These are phyloP conservation scores for Rhodophaea formosa DNA, from an alignment of 2,888 invertebrate genomes.

Conservation along the genomic window DNA sequence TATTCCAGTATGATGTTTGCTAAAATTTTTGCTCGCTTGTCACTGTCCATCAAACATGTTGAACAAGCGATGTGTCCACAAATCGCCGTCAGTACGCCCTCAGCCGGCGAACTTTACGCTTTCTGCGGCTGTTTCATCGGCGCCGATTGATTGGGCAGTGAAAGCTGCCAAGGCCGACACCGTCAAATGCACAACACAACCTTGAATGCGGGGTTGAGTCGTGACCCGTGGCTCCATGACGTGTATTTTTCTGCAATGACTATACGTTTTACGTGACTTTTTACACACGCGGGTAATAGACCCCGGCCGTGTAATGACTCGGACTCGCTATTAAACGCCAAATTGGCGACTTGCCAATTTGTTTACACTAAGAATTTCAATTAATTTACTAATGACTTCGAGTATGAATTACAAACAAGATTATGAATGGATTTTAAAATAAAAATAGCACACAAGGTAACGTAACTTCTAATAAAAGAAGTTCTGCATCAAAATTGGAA, in stretches of 20 bases:
- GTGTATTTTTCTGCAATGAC: background rate
- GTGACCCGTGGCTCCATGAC: conserved; percentile 6
- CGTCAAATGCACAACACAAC: conserved; percentile 13
- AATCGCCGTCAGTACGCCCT: no score
- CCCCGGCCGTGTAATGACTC: background rate
- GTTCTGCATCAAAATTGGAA: no score
- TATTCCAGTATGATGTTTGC: no score
- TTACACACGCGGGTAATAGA: background rate
- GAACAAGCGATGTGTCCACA: no score
- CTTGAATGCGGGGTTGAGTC: conserved; percentile 6
- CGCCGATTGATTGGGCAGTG: conserved; percentile 15
- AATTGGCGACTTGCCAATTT: conserved; percentile 7
- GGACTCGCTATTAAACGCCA: conserved; percentile 4
- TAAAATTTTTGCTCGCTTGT: no score
- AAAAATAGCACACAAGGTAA: background rate
- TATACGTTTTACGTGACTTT: background rate
- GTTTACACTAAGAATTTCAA: background rate
- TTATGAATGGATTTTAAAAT: background rate
- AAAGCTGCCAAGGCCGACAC: conserved; percentile 14
- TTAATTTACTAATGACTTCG: background rate
- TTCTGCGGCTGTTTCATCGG: conserved; percentile 22
- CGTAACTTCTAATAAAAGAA: background rate
- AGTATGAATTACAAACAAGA: conserved; percentile 5
- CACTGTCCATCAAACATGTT: no score
- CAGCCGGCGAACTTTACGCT: conserved; percentile 44